phyloP scores from a whole-genome alignment of 2,888 invertebrate genomes.

The Hemicrepidius hirtus region DNA sequence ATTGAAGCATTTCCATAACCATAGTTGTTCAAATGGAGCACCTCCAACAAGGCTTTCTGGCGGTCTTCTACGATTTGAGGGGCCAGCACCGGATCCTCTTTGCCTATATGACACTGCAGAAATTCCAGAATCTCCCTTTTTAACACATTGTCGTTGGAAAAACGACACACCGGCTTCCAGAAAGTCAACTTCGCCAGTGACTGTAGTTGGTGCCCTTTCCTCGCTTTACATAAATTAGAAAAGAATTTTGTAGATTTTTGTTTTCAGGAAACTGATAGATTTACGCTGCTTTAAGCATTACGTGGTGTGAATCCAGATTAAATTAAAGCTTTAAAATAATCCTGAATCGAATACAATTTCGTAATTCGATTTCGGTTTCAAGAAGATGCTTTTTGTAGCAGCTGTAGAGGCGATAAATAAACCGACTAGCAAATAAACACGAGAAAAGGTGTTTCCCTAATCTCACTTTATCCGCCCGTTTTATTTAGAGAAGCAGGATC shows the following conservation, averaged over 20 bases:
- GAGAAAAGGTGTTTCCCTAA: slow-evolving; percentile 25
- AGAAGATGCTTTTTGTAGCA: neutral
- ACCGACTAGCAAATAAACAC: slow-evolving; percentile 16
- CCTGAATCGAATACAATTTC: too few relatives aligned
- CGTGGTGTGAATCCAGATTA: too few relatives aligned
- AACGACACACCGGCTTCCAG: slow-evolving; percentile 78
- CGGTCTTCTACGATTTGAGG: slow-evolving; percentile 68
- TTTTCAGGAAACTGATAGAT: too few relatives aligned
- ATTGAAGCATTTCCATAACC: slow-evolving; percentile 82
- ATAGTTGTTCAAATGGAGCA: slow-evolving; percentile 76
- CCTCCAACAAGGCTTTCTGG: slow-evolving; percentile 77
- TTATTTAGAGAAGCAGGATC: slow-evolving; percentile 1
- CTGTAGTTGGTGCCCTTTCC: slow-evolving; percentile 62
- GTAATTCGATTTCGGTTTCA: neutral
- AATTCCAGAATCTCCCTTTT: slow-evolving; percentile 72
- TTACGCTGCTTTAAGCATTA: too few relatives aligned
- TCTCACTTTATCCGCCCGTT: slow-evolving; percentile 9
- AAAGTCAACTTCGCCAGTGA: slow-evolving; percentile 74
- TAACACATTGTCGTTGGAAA: slow-evolving; percentile 75
- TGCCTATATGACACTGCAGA: slow-evolving; percentile 75
- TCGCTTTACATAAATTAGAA: slow-evolving; percentile 60
- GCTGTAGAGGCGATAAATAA: slow-evolving; percentile 9
- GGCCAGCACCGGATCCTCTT: slow-evolving; percentile 72
- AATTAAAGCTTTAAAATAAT: neutral
- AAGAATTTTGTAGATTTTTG: too few relatives aligned